Evolutionary conservation across 2,797 vertebrate species (phyloP).

Genomic region (Sebastiscus albofasciatus): DNA sequence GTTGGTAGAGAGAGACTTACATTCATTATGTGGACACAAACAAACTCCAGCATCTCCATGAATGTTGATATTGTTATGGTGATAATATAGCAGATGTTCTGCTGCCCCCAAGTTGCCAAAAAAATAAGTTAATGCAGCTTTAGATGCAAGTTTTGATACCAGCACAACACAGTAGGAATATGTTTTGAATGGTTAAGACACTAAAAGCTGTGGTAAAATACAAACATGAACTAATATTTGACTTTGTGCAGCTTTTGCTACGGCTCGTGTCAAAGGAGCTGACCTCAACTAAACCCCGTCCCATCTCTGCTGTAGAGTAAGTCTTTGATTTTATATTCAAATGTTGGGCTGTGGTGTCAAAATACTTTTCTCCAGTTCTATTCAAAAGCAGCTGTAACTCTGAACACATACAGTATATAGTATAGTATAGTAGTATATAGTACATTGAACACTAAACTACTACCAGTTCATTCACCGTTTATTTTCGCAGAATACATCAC

Average conservation of each 20-base stretch:
- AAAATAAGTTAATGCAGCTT: background rate
- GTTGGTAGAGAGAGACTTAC: background rate
- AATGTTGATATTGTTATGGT: background rate
- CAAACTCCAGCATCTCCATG: background rate
- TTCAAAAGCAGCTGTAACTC: background rate
- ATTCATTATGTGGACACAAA: background rate
- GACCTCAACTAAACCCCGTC: slow-evolving; percentile 56
- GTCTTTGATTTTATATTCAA: slow-evolving; percentile 34
- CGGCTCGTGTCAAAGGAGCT: slow-evolving; percentile 80
- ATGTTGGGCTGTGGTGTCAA: background rate
- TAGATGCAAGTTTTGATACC: background rate
- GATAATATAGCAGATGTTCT: background rate
- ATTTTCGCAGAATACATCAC: too few relatives aligned
- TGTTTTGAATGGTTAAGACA: background rate
- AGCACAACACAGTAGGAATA: background rate
- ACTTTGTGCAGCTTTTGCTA: slow-evolving; percentile 71
- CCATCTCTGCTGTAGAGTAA: slow-evolving; percentile 76
- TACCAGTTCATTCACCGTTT: background rate
- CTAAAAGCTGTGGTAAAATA: background rate
- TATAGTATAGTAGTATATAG: background rate
- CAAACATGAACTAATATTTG: background rate
- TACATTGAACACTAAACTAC: background rate
- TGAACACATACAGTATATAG: background rate
- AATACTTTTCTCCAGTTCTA: background rate
- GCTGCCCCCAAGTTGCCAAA: background rate